Conservation (phyloP, 2,113 vertebrate species). For the Oncorhynchus kisutch region DNA sequence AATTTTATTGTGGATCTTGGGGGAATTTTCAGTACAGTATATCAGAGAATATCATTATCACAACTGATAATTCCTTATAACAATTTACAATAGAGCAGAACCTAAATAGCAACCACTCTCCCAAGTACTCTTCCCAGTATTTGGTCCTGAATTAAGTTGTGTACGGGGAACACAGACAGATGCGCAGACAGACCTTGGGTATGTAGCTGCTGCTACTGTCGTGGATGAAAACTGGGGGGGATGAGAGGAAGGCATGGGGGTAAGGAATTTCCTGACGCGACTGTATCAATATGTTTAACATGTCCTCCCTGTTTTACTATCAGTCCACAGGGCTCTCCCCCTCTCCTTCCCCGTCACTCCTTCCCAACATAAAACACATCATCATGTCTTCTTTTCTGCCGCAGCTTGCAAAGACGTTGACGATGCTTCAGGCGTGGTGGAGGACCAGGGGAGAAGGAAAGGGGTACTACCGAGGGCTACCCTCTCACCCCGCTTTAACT, state of each 20-base stretch:
- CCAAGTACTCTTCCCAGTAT: no score
- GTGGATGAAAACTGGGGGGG: constrained; percentile 32
- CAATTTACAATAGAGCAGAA: no score
- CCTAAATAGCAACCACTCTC: no score
- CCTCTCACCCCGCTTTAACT: no score
- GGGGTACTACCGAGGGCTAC: neutral
- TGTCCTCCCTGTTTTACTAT: constrained; percentile 63
- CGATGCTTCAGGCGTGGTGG: constrained; percentile 16
- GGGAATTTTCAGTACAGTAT: no score
- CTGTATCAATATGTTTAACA: constrained; percentile 68
- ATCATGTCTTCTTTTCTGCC: constrained; percentile 52
- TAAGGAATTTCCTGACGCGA: constrained; percentile 70
- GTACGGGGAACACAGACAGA: neutral
- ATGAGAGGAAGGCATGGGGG: constrained; percentile 46
- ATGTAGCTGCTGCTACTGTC: constrained; percentile 6
- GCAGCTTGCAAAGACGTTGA: constrained; percentile 65
- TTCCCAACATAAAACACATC: constrained; percentile 70
- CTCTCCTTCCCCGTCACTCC: neutral
- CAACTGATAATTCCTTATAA: no score
- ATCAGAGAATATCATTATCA: no score
- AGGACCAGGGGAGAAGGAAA: constrained; percentile 16
- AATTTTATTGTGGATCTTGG: no score
- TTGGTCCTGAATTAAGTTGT: no score
- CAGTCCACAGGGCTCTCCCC: constrained; percentile 27
- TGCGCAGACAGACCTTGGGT: neutral